A percentile compares a stretch with the other conserved stretches of the same genome.
These are phyloP conservation scores for Lordiphosa clarofinis DNA, from an alignment of 1,140 invertebrate species.

Conservation along the genomic window DNA sequence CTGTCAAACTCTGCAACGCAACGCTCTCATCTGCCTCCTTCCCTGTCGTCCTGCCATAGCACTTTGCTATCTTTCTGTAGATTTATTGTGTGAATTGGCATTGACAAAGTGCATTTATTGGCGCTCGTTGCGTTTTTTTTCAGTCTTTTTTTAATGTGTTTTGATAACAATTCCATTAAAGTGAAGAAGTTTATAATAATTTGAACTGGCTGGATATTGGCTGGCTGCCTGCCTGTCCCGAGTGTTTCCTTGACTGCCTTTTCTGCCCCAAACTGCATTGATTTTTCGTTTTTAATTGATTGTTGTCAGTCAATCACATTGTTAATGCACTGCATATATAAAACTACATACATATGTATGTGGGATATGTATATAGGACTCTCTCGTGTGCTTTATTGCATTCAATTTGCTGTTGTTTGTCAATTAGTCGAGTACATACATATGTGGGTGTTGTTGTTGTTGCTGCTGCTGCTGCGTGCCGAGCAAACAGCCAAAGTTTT, in stretches of 20 bases:
- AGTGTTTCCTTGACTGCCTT: neutral
- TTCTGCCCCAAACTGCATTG: constrained; percentile 44
- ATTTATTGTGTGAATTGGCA: constrained; percentile 76
- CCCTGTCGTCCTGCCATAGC: constrained; percentile 20
- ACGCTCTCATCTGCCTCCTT: neutral
- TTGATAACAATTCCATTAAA: constrained; percentile 77
- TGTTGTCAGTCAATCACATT: constrained; percentile 75
- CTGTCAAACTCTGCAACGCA: constrained; percentile 34
- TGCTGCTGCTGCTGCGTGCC: constrained; percentile 34
- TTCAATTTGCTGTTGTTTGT: constrained; percentile 75
- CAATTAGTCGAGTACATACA: constrained; percentile 53
- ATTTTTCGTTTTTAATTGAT: constrained; percentile 67
- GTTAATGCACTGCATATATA: constrained; percentile 30
- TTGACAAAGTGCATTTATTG: constrained; percentile 76
- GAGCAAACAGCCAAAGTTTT: constrained; percentile 69
- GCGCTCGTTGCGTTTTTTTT: constrained; percentile 42
- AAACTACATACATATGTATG: constrained; percentile 12
- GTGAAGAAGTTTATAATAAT: constrained; percentile 77
- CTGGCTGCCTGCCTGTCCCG: neutral
- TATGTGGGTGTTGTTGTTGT: constrained; percentile 21
- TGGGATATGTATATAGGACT: constrained; percentile 9
- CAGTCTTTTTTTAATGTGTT: constrained; percentile 64
- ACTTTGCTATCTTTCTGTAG: constrained; percentile 67
- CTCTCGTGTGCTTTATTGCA: constrained; percentile 66
- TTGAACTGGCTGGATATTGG: constrained; percentile 30